Base-by-base conservation (phyloP, 1,140 invertebrate species). In the Drosophila lacertosa region DNA sequence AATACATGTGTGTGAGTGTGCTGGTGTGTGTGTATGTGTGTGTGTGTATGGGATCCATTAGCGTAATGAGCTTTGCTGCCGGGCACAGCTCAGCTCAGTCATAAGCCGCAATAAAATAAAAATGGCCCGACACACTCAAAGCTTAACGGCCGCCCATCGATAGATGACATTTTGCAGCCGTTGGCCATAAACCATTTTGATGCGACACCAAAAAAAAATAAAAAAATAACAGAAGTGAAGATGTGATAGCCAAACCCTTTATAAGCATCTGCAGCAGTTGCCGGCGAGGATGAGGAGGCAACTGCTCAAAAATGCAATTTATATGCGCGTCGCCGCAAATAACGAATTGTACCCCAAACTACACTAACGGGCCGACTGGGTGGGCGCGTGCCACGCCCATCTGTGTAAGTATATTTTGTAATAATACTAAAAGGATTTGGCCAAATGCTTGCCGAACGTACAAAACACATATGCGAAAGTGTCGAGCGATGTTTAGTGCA, bases 301-400 rank as follows among this genome's bases (percentile, higher is more conserved):
- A 73, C 82, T 88, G 82, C 82, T 86, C 74, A 88, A 88, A 88
- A 88, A 88, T 88, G 82, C 82, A 88, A 88, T 88, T 88, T 88
- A 83, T 89, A 75, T 88, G 81, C 64, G 73, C 65, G 29, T 59
- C 54, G 72, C 62, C 66, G 50, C 67, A 79, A 77, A 84, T 83
- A 84, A 86, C 74, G 67, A 82, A 89, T 88, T 76, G 82, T 88
- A 72, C 82, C 82, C 82, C 60, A 76, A 88, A 88, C 82, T 88
- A 88, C 74, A 60, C 59, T 86, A 82, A 71, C 80, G 67, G 67
- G 63, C 50, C 62, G 22, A 16, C n/a, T 24, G 42, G 54, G 55
- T 24, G 42, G 54, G 55, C 39, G 44, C 47, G 55, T 68, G 47
- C 32, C 68, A 55, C 54, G 48, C 18, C 32, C 18, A 39, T 39